These are phyloP conservation scores for Corythornis leucogaster DNA, from an alignment of 2,797 vertebrate species.

Conservation along the genomic window DNA sequence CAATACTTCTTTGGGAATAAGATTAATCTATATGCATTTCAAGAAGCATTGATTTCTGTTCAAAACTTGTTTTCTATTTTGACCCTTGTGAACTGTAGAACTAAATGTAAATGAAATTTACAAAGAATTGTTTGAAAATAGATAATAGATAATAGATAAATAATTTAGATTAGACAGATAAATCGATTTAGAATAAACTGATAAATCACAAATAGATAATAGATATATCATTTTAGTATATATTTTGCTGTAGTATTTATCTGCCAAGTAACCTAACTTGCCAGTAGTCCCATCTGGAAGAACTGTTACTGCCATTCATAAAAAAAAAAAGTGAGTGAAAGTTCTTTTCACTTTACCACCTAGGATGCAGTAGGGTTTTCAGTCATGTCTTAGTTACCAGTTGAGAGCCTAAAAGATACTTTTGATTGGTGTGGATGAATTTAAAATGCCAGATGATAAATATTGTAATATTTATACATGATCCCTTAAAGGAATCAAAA, in stretches of 20 bases:
- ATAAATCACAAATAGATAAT: too few relatives aligned
- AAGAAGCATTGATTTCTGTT: neutral
- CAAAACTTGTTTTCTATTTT: neutral
- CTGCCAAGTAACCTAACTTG: neutral
- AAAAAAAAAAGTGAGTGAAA: neutral
- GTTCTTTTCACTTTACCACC: neutral
- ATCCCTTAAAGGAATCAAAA: neutral
- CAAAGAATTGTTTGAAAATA: neutral
- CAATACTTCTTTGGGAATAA: neutral
- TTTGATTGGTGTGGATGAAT: neutral
- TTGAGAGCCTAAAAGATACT: neutral
- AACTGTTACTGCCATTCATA: neutral
- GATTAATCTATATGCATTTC: neutral
- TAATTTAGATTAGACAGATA: too few relatives aligned
- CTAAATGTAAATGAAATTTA: neutral
- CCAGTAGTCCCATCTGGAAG: neutral
- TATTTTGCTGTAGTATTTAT: neutral
- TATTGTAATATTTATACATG: fast-evolving
- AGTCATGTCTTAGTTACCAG: neutral
- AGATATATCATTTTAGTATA: neutral
- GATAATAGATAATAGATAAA: too few relatives aligned
- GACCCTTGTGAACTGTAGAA: neutral
- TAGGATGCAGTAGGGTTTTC: neutral
- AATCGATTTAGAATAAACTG: too few relatives aligned
- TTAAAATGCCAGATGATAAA: neutral